These are phyloP conservation scores for Esox lucius DNA, from an alignment of 2,797 vertebrate species.

Conservation along the genomic window DNA sequence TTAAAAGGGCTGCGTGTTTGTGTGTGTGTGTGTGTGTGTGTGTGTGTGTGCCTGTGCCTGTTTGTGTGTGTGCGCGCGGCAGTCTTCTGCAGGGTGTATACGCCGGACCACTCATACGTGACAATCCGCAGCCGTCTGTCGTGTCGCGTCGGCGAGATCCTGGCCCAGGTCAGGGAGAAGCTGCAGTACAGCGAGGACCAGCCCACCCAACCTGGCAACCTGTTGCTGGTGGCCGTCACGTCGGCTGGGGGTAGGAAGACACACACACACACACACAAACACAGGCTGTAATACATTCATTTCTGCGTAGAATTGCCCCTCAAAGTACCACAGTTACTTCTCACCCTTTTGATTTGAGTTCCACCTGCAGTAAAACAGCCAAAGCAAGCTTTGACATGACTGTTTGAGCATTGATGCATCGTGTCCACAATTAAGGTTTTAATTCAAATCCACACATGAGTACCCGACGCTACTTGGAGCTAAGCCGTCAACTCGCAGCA, in stretches of 20 bases:
- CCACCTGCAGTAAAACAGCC: background rate
- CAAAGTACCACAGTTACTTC: background rate
- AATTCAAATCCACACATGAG: background rate
- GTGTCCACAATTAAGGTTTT: background rate
- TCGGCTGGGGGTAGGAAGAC: slow-evolving; percentile 84
- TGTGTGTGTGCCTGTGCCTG: too few species aligned
- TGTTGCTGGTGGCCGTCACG: slow-evolving; percentile 90
- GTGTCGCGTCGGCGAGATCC: slow-evolving; percentile 92
- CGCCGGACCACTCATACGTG: slow-evolving; percentile 94
- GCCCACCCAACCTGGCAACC: slow-evolving; percentile 80
- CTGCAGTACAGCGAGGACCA: slow-evolving; percentile 95
- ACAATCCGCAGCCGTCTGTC: slow-evolving; percentile 95
- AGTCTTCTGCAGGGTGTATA: slow-evolving; percentile 98
- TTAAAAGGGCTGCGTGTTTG: background rate
- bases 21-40: background rate
- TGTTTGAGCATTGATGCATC: too few species aligned
- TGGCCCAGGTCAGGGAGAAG: slow-evolving; percentile 90
- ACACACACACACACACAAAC: background rate
- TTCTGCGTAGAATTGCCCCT: background rate
- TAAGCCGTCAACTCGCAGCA: background rate
- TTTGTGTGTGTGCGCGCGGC: slow-evolving; percentile 15
- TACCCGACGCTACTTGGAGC: background rate
- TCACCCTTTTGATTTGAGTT: background rate
- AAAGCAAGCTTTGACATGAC: background rate
- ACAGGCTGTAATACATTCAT: background rate